phyloP scores from a whole-genome alignment of 2,888 invertebrate genomes.

The Phaedon cochleariae region DNA sequence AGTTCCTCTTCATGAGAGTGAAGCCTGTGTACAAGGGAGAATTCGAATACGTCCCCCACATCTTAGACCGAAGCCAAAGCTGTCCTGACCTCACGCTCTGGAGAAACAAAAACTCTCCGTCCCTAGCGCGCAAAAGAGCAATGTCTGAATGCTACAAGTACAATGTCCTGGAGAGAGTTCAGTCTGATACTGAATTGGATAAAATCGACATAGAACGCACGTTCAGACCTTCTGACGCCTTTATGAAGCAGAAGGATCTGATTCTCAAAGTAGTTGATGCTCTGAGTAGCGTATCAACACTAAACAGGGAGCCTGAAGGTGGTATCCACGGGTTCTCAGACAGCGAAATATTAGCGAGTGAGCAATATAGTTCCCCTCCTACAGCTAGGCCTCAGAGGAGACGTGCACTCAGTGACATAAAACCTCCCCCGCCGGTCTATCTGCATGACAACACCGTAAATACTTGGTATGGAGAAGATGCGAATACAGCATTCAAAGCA shows the following conservation, averaged over 20 bases:
- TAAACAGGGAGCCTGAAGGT: slow-evolving; percentile 56
- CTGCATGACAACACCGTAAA: slow-evolving; percentile 62
- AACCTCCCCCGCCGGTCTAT: slow-evolving; percentile 53
- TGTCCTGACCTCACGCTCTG: slow-evolving; percentile 77
- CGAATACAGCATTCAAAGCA: slow-evolving; percentile 68
- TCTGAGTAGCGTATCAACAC: slow-evolving; percentile 66
- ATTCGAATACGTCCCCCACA: slow-evolving; percentile 60
- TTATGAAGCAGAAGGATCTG: slow-evolving; percentile 79
- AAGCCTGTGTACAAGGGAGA: slow-evolving; percentile 77
- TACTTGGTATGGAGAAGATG: slow-evolving; percentile 76
- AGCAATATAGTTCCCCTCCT: slow-evolving; percentile 59
- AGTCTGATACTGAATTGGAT: slow-evolving; percentile 68
- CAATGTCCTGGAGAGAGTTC: slow-evolving; percentile 71
- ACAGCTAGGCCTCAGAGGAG: slow-evolving; percentile 54
- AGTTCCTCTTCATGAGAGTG: slow-evolving; percentile 82
- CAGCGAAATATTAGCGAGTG: slow-evolving; percentile 77
- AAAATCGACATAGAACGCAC: slow-evolving; percentile 82
- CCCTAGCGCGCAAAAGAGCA: slow-evolving; percentile 65
- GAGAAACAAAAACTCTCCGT: slow-evolving; percentile 62
- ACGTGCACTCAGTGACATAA: slow-evolving; percentile 69
- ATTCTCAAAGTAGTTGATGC: slow-evolving; percentile 81
- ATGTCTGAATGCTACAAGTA: slow-evolving; percentile 68
- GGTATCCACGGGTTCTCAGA: slow-evolving; percentile 78
- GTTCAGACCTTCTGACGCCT: slow-evolving; percentile 71
- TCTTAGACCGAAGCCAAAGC: slow-evolving; percentile 68